Evolutionary conservation across 2,113 vertebrate species (phyloP).

Genomic region (Eubucco bourcierii): DNA sequence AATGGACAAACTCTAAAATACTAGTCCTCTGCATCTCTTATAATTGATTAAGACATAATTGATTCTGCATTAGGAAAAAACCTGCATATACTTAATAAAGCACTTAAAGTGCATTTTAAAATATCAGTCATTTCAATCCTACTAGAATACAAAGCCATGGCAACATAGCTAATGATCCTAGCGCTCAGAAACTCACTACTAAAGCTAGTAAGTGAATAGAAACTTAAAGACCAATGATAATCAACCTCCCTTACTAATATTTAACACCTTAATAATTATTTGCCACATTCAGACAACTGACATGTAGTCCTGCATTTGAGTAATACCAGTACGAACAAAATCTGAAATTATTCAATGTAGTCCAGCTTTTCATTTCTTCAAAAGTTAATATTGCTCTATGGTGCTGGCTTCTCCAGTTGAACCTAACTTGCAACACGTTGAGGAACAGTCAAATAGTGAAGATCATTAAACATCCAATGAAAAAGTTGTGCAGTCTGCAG

Average conservation of each 20-base stretch:
- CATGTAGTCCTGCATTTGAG: background rate
- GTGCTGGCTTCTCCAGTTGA: background rate
- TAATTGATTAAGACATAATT: background rate
- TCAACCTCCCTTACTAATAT: constrained; percentile 21
- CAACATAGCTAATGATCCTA: constrained; percentile 36
- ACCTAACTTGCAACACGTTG: background rate
- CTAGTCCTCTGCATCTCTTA: background rate
- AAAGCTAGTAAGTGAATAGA: constrained; percentile 48
- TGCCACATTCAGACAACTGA: background rate
- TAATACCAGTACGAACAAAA: background rate
- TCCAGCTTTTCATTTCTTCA: background rate
- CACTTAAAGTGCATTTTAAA: constrained; percentile 45
- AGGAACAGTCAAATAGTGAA: background rate
- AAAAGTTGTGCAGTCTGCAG: background rate
- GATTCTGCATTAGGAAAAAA: constrained; percentile 8
- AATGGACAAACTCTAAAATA: background rate
- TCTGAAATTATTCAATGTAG: background rate
- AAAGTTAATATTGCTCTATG: background rate
- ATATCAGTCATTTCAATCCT: constrained; percentile 56
- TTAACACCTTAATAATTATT: constrained; percentile 10
- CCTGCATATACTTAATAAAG: constrained; percentile 38
- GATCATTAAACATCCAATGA: background rate
- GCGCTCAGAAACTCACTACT: constrained; percentile 13
- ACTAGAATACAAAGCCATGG: constrained; percentile 8
- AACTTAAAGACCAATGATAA: constrained; percentile 37